Percentiles rank a stretch among this genome's conserved stretches.
phyloP scores from a whole-genome alignment of 53 echinoderm and acorn worm species.

The Holothuria leucospilota region DNA sequence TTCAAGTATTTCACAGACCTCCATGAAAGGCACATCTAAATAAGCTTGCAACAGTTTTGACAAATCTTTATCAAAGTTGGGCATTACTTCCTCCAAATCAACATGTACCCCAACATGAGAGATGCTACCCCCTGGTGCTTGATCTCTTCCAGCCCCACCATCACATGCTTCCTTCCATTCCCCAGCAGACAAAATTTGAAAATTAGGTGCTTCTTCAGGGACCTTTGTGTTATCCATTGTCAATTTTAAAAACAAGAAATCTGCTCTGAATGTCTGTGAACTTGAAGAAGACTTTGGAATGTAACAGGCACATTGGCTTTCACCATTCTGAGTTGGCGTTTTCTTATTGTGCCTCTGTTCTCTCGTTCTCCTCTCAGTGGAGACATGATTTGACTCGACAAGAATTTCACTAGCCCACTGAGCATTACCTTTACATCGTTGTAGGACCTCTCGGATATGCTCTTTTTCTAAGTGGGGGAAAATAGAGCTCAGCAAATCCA shows the following conservation, averaged over 20 bases:
- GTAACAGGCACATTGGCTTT: no score
- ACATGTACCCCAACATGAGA: neutral
- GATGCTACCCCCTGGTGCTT: neutral
- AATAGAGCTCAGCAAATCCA: slow-evolving; percentile 28
- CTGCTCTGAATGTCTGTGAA: slow-evolving; percentile 23
- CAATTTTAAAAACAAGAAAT: slow-evolving; percentile 7
- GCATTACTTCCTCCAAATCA: neutral
- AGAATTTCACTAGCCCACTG: slow-evolving; percentile 26
- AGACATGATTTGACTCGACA: neutral
- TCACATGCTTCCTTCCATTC: neutral
- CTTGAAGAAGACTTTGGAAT: no score
- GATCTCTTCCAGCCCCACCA: no score
- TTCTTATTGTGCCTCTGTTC: no score
- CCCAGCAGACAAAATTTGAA: neutral
- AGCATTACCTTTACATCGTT: slow-evolving; percentile 15
- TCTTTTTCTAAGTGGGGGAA: slow-evolving; percentile 44
- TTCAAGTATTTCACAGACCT: slow-evolving; percentile 31
- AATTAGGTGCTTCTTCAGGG: slow-evolving; percentile 6
- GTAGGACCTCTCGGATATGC: slow-evolving; percentile 9
- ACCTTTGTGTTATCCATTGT: slow-evolving; percentile 1
- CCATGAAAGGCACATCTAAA: neutral
- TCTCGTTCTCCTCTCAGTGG: neutral
- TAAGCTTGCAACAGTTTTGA: slow-evolving; percentile 1
- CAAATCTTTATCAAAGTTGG: slow-evolving; percentile 12
- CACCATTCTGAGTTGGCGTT: no score